Evolutionary conservation across 2,113 vertebrate genomes (phyloP), one percentile per base, ranked within the genome.

Genomic region (Phoxinus phoxinus): DNA sequence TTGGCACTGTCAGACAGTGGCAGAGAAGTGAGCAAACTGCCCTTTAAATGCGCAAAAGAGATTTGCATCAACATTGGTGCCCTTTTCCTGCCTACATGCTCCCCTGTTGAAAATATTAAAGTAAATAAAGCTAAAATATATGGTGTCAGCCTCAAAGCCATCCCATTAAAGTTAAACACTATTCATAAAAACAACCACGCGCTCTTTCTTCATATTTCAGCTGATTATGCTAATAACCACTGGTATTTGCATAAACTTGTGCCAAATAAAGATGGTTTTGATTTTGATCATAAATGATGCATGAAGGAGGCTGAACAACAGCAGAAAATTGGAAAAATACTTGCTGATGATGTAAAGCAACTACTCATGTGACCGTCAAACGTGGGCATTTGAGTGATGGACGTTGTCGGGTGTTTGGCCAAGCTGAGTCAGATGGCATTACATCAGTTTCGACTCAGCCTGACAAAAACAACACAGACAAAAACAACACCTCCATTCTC

Each of bases 231-330:
- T 92, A 92, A 93, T 93, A 89, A 92, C 91, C 90, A 83, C 86
- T 74, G n/a, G 86, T 81, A 94, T 94, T 94, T 93, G 91, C 93
- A 93, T 94, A 92, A 90, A 92, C 90, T 9, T 72, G 82, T 89
- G 90, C 90, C 91, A 91, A 93, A 71, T 56, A 92, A 93, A 91
- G 89, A 87, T 41, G 86, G 85, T 89, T 93, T 93, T 92, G 90
- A 85, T 89, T 93, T 93, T 92, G 90, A 85, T 91, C 74, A 86
- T 93, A 89, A 93, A 94, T 95, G 90, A 94, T 94, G 91, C 88
- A 94, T 92, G 30, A 89, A 46, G 19, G 86, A 89, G 89, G 91
- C 90, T 88, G 88, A 88, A 89, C 87, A 87, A 91, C 90, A 89
- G 87, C 37, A 85, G 75, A 88, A 91, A 91, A 91, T 90, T 90